Evolutionary conservation across 1,140 invertebrate genomes (phyloP).

Genomic region (Olivierus martensii): DNA sequence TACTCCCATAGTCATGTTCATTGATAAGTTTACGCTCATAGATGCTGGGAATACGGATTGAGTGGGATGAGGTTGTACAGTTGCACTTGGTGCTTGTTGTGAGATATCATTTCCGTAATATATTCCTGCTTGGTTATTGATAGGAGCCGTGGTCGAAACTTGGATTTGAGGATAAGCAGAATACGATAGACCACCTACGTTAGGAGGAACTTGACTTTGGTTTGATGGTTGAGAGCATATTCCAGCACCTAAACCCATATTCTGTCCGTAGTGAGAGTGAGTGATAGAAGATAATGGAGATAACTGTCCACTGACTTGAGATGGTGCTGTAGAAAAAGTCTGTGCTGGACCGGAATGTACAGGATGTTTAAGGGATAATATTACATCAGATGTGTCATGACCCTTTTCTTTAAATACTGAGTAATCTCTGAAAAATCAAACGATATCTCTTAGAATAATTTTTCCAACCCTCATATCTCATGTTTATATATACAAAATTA

Average conservation of each 20-base stretch:
- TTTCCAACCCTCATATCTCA: no score
- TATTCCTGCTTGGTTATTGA: background rate
- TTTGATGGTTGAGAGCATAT: background rate
- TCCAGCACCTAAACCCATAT: background rate
- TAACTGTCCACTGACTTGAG: constrained; percentile 8
- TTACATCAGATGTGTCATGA: constrained; percentile 63
- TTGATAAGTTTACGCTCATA: constrained; percentile 17
- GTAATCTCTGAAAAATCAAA: constrained; percentile 29
- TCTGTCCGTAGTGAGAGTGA: constrained; percentile 4
- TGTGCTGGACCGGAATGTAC: constrained; percentile 54
- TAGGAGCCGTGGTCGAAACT: constrained; percentile 1
- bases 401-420: constrained; percentile 28
- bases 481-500: no score
- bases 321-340: constrained; percentile 20
- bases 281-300: constrained; percentile 1
- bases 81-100: background rate
- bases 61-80: background rate
- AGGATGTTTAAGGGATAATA: constrained; percentile 71
- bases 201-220: background rate
- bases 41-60: constrained; percentile 6
- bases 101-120: background rate
- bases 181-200: background rate
- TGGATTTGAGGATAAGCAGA: constrained; percentile 9
- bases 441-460: no score
- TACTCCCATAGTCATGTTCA: constrained; percentile 18